Evolutionary conservation across 2,797 vertebrate genomes (phyloP).

Genomic region (Gadopsis marmoratus): DNA sequence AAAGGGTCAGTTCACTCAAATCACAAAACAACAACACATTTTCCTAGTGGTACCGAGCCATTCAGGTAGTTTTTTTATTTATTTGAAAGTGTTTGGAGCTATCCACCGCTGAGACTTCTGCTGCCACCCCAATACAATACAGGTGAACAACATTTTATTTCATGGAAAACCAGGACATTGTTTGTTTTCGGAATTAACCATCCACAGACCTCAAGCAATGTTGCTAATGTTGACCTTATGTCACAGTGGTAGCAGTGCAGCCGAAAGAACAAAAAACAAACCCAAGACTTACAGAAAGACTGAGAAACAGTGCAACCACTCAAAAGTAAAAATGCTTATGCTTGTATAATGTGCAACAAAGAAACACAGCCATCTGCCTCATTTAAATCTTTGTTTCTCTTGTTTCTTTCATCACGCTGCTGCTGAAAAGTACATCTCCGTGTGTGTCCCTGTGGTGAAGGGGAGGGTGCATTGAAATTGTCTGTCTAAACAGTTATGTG

Average conservation of each 20-base stretch:
- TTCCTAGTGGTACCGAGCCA: background rate
- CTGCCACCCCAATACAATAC: background rate
- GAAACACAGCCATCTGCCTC: constrained; percentile 54
- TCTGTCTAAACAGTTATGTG: constrained; percentile 73
- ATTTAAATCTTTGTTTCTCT: constrained; percentile 32
- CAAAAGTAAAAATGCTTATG: constrained; percentile 8
- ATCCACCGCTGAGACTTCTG: background rate
- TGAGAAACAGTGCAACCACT: constrained; percentile 1
- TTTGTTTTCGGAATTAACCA: constrained; percentile 7
- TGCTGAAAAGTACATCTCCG: constrained; percentile 26
- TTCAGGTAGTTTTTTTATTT: background rate
- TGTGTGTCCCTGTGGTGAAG: constrained; percentile 36
- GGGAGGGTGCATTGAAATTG: constrained; percentile 58
- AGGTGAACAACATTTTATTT: background rate
- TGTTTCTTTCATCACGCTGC: constrained; percentile 49
- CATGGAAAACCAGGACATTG: background rate
- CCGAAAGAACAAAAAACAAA: constrained; percentile 1
- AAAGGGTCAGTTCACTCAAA: constrained; percentile 27
- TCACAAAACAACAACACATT: background rate
- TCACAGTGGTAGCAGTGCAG: background rate
- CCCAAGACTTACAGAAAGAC: constrained; percentile 3
- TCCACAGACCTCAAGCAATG: background rate
- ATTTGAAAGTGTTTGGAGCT: background rate
- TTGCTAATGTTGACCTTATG: background rate
- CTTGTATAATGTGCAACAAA: constrained; percentile 25